Evolutionary conservation across 2,113 vertebrate species (phyloP).

Genomic region (Cephalophus harveyi): DNA sequence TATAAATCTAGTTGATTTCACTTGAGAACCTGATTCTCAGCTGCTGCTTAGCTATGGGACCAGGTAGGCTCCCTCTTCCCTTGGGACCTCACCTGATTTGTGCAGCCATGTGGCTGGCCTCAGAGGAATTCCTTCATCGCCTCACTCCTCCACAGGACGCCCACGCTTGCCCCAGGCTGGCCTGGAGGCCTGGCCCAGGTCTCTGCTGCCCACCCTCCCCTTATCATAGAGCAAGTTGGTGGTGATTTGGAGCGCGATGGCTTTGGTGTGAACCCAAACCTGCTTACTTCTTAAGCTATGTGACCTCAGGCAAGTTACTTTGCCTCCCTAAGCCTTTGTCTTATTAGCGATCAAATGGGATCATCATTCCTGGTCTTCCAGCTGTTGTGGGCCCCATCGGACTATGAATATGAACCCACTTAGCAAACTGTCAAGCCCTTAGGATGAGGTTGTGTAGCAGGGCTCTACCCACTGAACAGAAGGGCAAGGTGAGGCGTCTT

Average conservation of each 20-base stretch:
- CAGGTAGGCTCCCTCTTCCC: neutral
- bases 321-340: neutral
- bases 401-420: neutral
- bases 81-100: fast-evolving
- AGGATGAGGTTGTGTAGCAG: neutral
- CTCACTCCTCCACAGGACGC: neutral
- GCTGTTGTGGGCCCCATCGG: neutral
- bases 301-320: neutral
- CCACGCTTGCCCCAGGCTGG: fast-evolving
- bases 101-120: neutral
- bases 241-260: fast-evolving
- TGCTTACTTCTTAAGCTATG: neutral
- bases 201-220: neutral
- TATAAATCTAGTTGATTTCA: fast-evolving
- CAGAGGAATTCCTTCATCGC: neutral
- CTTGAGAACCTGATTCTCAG: neutral
- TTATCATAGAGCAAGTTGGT: fast-evolving
- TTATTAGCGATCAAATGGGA: too few relatives aligned
- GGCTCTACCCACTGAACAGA: neutral
- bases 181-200: neutral
- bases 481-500: neutral
- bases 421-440: neutral
- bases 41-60: fast-evolving
- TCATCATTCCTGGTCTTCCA: too few relatives aligned
- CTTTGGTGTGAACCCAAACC: neutral